Conservation (phyloP, 2,888 invertebrate genomes). For the Volucella bombylans region DNA sequence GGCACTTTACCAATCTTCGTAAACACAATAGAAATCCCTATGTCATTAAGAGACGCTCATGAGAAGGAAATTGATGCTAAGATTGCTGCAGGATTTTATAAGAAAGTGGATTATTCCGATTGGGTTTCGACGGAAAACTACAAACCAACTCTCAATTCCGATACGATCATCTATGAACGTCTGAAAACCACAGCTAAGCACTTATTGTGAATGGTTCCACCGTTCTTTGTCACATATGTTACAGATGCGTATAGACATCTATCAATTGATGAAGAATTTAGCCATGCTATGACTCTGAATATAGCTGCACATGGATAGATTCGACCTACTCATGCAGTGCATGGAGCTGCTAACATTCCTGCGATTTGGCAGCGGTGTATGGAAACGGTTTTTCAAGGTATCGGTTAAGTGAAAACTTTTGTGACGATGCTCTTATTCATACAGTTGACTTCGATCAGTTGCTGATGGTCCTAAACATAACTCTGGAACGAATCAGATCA, state of each 20-base stretch:
- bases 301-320: too few species aligned
- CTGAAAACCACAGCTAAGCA: slow-evolving; percentile 39
- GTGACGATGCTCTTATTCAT: slow-evolving; percentile 28
- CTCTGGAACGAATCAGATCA: slow-evolving; percentile 14
- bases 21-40: slow-evolving; percentile 14
- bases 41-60: slow-evolving; percentile 37
- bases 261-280: slow-evolving; percentile 15
- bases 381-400: slow-evolving; percentile 14
- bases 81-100: slow-evolving; percentile 39
- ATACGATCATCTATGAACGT: slow-evolving; percentile 57
- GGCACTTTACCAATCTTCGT: slow-evolving; percentile 16
- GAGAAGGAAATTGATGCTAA: slow-evolving; percentile 37
- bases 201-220: slow-evolving; percentile 37
- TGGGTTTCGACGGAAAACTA: slow-evolving; percentile 63
- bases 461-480: slow-evolving; percentile 2
- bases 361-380: slow-evolving; percentile 21
- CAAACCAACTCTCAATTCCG: slow-evolving; percentile 50
- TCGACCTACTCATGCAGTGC: slow-evolving; percentile 32
- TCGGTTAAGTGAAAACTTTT: slow-evolving; percentile 15
- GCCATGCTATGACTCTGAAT: too few species aligned
- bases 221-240: slow-evolving; percentile 22
- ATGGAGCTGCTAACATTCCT: slow-evolving; percentile 33
- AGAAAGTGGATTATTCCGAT: slow-evolving; percentile 41
- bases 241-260: slow-evolving; percentile 38
- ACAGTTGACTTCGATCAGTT: slow-evolving; percentile 22